Percentiles rank a stretch among this genome's conserved stretches.
Evolutionary conservation across 2,797 vertebrate species (phyloP).

Genomic region (Enteromius paludinosus): DNA sequence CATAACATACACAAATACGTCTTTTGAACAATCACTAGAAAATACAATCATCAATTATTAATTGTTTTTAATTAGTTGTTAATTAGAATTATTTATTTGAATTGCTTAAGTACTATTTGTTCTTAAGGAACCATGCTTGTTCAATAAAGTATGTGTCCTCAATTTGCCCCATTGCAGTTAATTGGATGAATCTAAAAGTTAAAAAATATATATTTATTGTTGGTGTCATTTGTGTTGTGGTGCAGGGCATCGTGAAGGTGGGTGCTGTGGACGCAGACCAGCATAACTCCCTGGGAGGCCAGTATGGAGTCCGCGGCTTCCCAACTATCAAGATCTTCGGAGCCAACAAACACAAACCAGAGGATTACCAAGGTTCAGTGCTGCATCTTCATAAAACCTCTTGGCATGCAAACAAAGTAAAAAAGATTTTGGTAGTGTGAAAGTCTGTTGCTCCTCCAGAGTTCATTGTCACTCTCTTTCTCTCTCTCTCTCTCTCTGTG

Average conservation of each 20-base stretch:
- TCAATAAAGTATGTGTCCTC: neutral
- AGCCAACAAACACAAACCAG: constrained; percentile 92
- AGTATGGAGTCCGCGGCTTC: constrained; percentile 91
- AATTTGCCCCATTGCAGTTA: neutral
- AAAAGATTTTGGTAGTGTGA: neutral
- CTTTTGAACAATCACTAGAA: no score
- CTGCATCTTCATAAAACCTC: no score
- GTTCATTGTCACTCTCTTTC: neutral
- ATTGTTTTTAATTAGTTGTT: no score
- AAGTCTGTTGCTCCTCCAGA: neutral
- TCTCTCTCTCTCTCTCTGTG: neutral
- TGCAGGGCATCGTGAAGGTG: constrained; percentile 91
- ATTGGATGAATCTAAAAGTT: neutral
- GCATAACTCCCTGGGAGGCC: constrained; percentile 90
- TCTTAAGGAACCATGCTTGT: neutral
- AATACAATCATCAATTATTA: no score
- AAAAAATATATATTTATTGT: neutral
- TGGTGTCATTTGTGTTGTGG: neutral
- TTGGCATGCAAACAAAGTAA: no score
- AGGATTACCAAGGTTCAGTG: constrained; percentile 91
- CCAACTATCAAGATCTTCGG: constrained; percentile 98
- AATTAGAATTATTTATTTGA: neutral
- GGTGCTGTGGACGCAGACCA: constrained; percentile 94
- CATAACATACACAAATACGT: no score
- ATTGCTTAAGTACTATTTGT: neutral